Base-by-base conservation (phyloP, 2,113 vertebrate species). In the Ochotona princeps region DNA sequence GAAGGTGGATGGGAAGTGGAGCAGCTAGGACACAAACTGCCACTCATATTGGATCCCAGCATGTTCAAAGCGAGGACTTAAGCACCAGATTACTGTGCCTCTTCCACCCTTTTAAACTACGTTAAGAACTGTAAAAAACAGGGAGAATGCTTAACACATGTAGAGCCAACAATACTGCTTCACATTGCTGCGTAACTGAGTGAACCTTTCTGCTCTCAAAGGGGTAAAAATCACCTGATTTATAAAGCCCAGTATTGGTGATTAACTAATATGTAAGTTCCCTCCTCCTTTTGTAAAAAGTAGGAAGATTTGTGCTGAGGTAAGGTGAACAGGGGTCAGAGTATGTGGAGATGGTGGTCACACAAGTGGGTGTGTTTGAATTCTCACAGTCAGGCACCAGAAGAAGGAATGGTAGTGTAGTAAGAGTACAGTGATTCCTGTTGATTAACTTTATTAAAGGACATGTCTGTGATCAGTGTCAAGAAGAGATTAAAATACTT, bases 401-500 rank as follows among this genome's bases (percentile, higher is more conserved):
- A 51, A 83, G 26, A 83, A 32, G 51, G 69, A 72, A 70, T 57
- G 1, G 20, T 47, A 47, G 28, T 57, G 67, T 74, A 63, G 7
- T 54, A 83, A 75, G 21, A 82, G 54, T 92, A 93, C 4, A 78
- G 30, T 81, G 23, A 74, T 90, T 89, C 66, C 12, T 20, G 84
- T 20, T 51, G 17, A 44, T 44, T 79, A 32, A 38, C 35, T 74
- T 95, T 88, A 72, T 49, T 70, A 69, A 82, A 85, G 69, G 51
- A 92, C 85, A 95, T 20, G 51, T 83, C 44, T 76, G 49, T 32
- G 13, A 51, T 82, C n/a, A 44, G 38, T 86, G 69, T 84, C 38
- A 78, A 84, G 15, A 17, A 92, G 28, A 95, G 54, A 91, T 78
- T 85, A 88, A 95, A 89, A 95, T 61, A 63, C 30, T 87, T 90